A percentile compares a stretch with the other conserved stretches of the same genome.
phyloP scores from a whole-genome alignment of 2,797 vertebrate genomes.

The Morus bassanus region DNA sequence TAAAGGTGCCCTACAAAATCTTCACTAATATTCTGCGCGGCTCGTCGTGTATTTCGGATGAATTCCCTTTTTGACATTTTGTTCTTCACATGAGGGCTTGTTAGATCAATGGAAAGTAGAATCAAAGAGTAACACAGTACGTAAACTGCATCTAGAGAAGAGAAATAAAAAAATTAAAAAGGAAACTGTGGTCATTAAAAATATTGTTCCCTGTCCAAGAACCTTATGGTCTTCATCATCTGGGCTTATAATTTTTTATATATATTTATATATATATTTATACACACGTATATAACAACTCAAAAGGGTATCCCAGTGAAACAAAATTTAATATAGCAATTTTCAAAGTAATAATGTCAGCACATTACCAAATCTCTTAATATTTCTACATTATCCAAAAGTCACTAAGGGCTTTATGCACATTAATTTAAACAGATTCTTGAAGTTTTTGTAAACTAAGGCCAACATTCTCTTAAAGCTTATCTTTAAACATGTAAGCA shows the following conservation, averaged over 20 bases:
- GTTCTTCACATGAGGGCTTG: constrained; percentile 98
- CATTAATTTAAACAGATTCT: background rate
- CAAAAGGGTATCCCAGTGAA: background rate
- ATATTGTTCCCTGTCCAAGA: background rate
- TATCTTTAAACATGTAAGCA: background rate
- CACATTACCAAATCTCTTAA: background rate
- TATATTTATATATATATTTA: background rate
- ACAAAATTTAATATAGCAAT: background rate
- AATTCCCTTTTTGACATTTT: constrained; percentile 99
- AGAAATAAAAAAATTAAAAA: background rate
- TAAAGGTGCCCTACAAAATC: constrained; percentile 99
- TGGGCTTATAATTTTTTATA: background rate
- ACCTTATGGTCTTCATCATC: background rate
- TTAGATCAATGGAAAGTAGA: constrained; percentile 97
- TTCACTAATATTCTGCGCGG: constrained; percentile 97
- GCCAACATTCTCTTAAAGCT: background rate
- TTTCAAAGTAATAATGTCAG: background rate
- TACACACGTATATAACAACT: background rate
- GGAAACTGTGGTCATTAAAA: background rate
- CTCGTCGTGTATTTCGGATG: constrained; percentile 95
- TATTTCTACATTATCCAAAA: background rate
- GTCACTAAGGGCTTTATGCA: background rate
- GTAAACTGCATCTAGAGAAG: constrained; percentile 90
- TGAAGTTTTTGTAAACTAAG: background rate
- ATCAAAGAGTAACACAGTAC: constrained; percentile 99